These are phyloP conservation scores for Agrilus biguttatus DNA, from an alignment of 2,888 invertebrate species.

Conservation along the genomic window DNA sequence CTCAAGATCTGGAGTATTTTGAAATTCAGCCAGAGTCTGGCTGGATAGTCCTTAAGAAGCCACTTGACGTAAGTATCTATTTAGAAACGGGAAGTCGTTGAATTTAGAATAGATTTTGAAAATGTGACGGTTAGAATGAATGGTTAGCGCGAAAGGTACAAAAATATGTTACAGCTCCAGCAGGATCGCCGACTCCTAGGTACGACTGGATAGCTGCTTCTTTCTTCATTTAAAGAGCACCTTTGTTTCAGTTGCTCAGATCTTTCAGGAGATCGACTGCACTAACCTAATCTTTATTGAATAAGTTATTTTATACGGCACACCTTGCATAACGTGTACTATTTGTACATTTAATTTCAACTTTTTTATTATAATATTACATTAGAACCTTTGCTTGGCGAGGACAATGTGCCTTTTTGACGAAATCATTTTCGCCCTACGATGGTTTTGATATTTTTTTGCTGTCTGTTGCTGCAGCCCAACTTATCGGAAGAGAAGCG, in stretches of 20 bases:
- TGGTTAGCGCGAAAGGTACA: constrained; percentile 7
- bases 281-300: constrained; percentile 32
- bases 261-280: constrained; percentile 27
- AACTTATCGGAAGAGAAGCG: constrained; percentile 19
- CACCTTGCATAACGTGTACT: constrained; percentile 30
- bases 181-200: constrained; percentile 8
- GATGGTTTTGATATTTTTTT: constrained; percentile 23
- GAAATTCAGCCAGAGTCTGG: constrained; percentile 94
- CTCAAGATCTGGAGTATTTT: constrained; percentile 86
- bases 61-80: constrained; percentile 81
- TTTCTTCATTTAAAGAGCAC: constrained; percentile 55
- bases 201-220: constrained; percentile 35
- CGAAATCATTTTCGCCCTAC: constrained; percentile 9
- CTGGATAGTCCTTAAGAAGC: constrained; percentile 91
- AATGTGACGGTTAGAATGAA: constrained; percentile 9
- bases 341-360: constrained; percentile 15
- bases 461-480: constrained; percentile 25
- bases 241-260: constrained; percentile 54
- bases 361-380: constrained; percentile 12
- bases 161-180: constrained; percentile 6
- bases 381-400: constrained; percentile 9
- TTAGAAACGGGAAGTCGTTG: constrained; percentile 6
- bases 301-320: constrained; percentile 52
- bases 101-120: constrained; percentile 12
- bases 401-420: constrained; percentile 9